Percentiles rank a stretch among this genome's conserved stretches.
phyloP scores from a whole-genome alignment of 2,113 vertebrate genomes.

The Isichthys henryi region DNA sequence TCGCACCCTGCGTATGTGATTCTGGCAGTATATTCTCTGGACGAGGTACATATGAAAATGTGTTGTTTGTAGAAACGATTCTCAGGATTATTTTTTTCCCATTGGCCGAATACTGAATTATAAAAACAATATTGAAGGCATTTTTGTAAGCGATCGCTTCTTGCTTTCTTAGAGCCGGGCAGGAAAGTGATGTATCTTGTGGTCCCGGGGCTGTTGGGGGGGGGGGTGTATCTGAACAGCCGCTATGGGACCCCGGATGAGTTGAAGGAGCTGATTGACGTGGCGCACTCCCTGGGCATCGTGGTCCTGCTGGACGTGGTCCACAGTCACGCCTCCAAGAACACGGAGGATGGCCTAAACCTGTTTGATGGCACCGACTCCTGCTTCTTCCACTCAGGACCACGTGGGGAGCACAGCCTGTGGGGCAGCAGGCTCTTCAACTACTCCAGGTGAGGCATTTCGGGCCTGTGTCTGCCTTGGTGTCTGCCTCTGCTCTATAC shows the following conservation, averaged over 20 bases:
- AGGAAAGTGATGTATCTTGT: not conserved
- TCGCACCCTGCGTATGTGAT: not conserved
- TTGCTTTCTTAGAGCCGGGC: not conserved
- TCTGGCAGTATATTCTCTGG: not conserved
- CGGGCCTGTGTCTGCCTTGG: not conserved
- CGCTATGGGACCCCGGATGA: conserved; percentile 91
- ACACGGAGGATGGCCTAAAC: conserved; percentile 90
- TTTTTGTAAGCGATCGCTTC: not conserved
- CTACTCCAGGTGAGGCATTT: conserved; percentile 78
- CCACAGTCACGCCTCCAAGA: conserved; percentile 93
- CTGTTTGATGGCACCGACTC: conserved; percentile 85
- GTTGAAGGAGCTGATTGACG: conserved; percentile 84
- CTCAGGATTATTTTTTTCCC: not conserved
- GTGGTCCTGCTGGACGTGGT: conserved; percentile 86
- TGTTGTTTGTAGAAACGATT: not conserved
- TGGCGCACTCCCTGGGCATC: conserved; percentile 89
- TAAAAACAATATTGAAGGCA: not conserved
- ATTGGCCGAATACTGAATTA: not conserved
- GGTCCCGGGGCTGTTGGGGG: not conserved
- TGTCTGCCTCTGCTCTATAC: not conserved
- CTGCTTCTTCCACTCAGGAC: conserved; percentile 85
- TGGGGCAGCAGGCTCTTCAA: conserved; percentile 93
- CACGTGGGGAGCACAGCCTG: conserved; percentile 73
- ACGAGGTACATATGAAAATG: not conserved
- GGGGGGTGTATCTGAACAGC: conserved; percentile 43